phyloP scores from a whole-genome alignment of 2,113 vertebrate species.

The Bubo scandiacus region DNA sequence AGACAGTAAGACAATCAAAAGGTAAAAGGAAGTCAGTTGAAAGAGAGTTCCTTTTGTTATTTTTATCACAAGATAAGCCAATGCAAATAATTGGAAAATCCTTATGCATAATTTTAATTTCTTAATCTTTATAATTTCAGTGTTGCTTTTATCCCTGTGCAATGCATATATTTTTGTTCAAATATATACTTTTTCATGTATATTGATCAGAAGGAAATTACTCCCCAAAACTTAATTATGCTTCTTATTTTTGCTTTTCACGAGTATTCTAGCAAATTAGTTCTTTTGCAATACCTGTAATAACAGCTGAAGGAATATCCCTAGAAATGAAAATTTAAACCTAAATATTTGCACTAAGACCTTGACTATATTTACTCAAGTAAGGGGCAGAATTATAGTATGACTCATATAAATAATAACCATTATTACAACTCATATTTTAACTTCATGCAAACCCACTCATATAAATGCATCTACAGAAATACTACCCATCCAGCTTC shows the following conservation, averaged over 20 bases:
- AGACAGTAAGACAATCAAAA: not conserved
- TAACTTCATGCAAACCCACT: not conserved
- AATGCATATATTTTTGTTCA: not conserved
- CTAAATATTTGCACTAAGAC: not conserved
- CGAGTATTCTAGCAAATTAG: not conserved
- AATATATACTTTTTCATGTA: not conserved
- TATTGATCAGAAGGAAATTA: not conserved
- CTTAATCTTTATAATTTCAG: not conserved
- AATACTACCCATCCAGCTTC: not conserved
- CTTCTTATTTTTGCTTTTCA: not conserved
- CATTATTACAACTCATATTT: not conserved
- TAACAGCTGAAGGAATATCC: not conserved
- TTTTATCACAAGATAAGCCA: not conserved
- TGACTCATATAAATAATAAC: not conserved
- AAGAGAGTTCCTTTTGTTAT: not conserved
- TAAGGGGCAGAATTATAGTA: not conserved
- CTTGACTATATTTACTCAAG: not conserved
- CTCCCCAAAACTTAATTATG: not conserved
- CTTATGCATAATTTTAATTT: not conserved
- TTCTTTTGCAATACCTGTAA: not conserved
- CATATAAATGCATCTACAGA: not conserved
- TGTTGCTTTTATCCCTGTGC: not conserved
- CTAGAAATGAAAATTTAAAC: not conserved
- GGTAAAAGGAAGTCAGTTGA: not conserved
- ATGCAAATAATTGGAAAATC: not conserved